Evolutionary conservation across 2,113 vertebrate species (phyloP).

Genomic region (Lophotis ruficrista): DNA sequence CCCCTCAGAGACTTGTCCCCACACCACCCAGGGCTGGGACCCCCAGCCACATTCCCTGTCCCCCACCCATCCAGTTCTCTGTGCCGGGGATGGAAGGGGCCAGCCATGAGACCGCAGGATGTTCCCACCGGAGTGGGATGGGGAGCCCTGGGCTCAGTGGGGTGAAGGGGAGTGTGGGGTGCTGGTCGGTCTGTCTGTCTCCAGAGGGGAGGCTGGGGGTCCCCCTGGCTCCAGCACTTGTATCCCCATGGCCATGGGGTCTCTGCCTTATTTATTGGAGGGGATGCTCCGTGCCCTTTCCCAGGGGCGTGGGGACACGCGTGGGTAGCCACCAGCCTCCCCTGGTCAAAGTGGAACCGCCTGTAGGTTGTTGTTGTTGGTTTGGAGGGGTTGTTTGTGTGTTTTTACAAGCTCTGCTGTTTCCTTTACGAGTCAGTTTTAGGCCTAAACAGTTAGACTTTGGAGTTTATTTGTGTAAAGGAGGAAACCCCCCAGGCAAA

Average conservation of each 20-base stretch:
- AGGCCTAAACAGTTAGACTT: neutral
- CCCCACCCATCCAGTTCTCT: rapidly evolving
- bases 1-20: neutral
- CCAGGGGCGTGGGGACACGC: rapidly evolving
- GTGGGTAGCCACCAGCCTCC: neutral
- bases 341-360: neutral
- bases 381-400: rapidly evolving
- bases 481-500: neutral
- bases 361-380: neutral
- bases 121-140: neutral
- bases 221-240: neutral
- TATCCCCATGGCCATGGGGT: rapidly evolving
- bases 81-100: neutral
- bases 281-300: neutral
- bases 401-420: neutral
- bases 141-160: neutral
- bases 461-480: neutral
- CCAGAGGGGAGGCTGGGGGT: neutral
- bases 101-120: rapidly evolving
- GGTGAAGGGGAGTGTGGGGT: neutral
- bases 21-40: rapidly evolving
- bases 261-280: neutral
- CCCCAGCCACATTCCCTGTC: rapidly evolving
- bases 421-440: neutral
- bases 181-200: neutral